Evolutionary conservation across 2,888 invertebrate species (phyloP), one percentile per base, ranked within the genome.

Genomic region (Seira sanloemensis): DNA sequence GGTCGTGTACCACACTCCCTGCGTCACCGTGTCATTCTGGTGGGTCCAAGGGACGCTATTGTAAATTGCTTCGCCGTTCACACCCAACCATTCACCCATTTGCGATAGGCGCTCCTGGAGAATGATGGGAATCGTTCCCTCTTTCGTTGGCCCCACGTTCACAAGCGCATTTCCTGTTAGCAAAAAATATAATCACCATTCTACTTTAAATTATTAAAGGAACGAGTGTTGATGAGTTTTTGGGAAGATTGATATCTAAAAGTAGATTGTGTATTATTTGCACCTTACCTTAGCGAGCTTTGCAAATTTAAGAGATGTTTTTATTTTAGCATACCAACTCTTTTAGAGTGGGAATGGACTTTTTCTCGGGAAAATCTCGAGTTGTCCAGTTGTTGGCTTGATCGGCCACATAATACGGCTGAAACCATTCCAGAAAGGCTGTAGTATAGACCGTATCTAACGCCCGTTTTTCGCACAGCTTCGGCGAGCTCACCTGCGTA

Each of bases 11-110:
- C 97, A 97, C 9, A 96, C 94, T 79, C 93, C 91, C 0, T 93
- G 90, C 0, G 94, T 93, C n/a, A 93, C 72, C 0, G 96, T 94
- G 90, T 97, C 97, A 90, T 97, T 97, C 91, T 97, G 97, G 81
- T 93, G 92, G 0, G 90, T 91, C 97, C 91, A 92, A 1, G 92
- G 91, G 37, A 89, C 90, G 2, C 90, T 89, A 12, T 86, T 86
- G 85, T 92, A 92, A 66, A 92, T 91, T 1, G 91, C 91, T 74
- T 91, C 91, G 9, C 92, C 92, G 87, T 92, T 92, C 18, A 91
- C 90, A 0, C 86, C 87, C n/a, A 92, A 88, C 92, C 92, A 92
- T 18, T 88, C 81, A 0, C 92, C 92, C 88, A 92, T 88, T 85
- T 91, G 90, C 1, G 90, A 88, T 23, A 92, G 90, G n/a, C 92